Base-by-base conservation (phyloP, 2,888 invertebrate genomes). In the Panzeria rudis region DNA sequence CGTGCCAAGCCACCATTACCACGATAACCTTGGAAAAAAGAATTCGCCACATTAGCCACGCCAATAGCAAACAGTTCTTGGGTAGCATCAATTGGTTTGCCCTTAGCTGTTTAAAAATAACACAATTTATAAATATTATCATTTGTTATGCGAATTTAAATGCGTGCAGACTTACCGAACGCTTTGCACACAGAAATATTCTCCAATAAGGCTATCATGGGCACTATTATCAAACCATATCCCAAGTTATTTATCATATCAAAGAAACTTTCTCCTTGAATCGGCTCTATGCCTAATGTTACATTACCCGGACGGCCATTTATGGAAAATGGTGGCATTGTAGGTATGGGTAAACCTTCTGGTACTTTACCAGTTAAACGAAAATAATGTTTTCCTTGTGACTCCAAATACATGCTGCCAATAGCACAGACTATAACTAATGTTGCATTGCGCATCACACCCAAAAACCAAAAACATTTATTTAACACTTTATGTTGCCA, bases 1-100 rank as follows among this genome's bases (percentile, higher is more conserved):
- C 97, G 94, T 50, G 96, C 96, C 71, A 97, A 93, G 25, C 96
- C 96, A 86, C 96, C 97, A 82, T 96, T 95, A 1, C 96, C 95
- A 2, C 97, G 93, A 87, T 97, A 97, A 0, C 96, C 95, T 89
- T 95, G 95, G 88, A 97, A 95, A 93, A 98, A 97, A 0, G 97
- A 96, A 92, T 96, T 97, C 79, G 95, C 95, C 54, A 98, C 94
- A 92, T 97, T 96, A 1, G 89, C 87, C 11, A 95, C 90, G 54
- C 97, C 97, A 73, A 97, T 94, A 4, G 98, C 97, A 85, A 98
- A 94, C 90, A 98, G 94, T 93, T 98, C 98, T 92, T 97, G 97
- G 41, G 97, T 97, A 20, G 97, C 96, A 92, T 97, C 97, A 73
- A 97, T 96, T 62, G 96, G 94, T 91, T 95, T 95, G 9, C 96